Evolutionary conservation across 2,888 invertebrate genomes (phyloP).

Genomic region (Diabrotica balteata): DNA sequence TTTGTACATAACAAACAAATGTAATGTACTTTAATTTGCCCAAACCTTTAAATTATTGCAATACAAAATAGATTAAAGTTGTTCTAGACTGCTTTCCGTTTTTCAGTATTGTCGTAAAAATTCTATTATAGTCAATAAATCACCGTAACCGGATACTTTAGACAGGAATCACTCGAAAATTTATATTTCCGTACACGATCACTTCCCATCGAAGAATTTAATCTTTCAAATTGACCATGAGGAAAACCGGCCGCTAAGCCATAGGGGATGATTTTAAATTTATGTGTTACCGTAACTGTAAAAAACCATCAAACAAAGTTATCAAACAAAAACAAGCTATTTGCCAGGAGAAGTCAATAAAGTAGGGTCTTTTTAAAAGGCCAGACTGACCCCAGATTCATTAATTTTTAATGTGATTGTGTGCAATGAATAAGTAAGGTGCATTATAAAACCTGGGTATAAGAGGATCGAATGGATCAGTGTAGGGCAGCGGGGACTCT

Average conservation of each 20-base stretch:
- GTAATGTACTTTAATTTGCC: no score
- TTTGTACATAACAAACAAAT: no score
- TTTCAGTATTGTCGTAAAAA: neutral
- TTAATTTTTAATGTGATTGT: slow-evolving; percentile 62
- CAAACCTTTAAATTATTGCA: no score
- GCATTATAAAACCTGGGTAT: slow-evolving; percentile 57
- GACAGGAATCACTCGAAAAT: slow-evolving; percentile 21
- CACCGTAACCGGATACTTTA: slow-evolving; percentile 11
- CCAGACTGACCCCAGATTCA: slow-evolving; percentile 58
- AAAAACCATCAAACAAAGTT: slow-evolving; percentile 61
- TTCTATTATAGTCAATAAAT: slow-evolving; percentile 11
- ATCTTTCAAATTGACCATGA: slow-evolving; percentile 37
- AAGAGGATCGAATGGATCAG: slow-evolving; percentile 41
- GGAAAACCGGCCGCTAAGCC: slow-evolving; percentile 28
- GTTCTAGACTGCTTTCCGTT: no score
- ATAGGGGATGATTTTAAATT: slow-evolving; percentile 56
- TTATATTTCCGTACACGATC: slow-evolving; percentile 23
- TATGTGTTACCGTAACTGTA: slow-evolving; percentile 56
- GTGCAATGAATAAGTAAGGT: slow-evolving; percentile 62
- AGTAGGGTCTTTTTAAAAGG: slow-evolving; percentile 59
- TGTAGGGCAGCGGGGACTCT: slow-evolving; percentile 19
- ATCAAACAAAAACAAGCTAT: slow-evolving; percentile 62
- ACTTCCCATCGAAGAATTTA: slow-evolving; percentile 30
- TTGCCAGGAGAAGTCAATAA: slow-evolving; percentile 60
- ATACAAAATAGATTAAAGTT: no score